Evolutionary conservation across 2,888 invertebrate species (phyloP).

Genomic region (Thumatha senex): DNA sequence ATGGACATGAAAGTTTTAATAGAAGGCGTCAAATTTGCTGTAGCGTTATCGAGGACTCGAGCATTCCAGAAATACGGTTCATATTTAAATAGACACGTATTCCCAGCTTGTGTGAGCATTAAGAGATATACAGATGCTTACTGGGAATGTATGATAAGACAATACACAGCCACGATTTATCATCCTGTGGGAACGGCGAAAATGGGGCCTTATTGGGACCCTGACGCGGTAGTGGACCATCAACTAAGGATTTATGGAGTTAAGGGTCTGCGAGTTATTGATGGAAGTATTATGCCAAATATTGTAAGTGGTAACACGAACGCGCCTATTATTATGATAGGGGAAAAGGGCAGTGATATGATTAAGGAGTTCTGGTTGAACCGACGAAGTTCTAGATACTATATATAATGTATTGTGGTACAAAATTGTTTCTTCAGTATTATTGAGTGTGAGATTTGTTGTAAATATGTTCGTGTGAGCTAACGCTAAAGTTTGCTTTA

Average conservation of each 20-base stretch:
- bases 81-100: slow-evolving; percentile 86
- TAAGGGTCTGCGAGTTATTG: slow-evolving; percentile 90
- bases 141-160: slow-evolving; percentile 94
- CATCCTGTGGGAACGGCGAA: slow-evolving; percentile 94
- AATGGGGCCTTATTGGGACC: slow-evolving; percentile 95
- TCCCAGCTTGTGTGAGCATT: slow-evolving; percentile 90
- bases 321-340: slow-evolving; percentile 94
- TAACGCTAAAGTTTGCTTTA: slow-evolving; percentile 13
- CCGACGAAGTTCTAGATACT: slow-evolving; percentile 74
- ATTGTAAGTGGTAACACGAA: slow-evolving; percentile 94
- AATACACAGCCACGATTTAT: slow-evolving; percentile 92
- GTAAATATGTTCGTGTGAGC: slow-evolving; percentile 24
- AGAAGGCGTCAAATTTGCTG: slow-evolving; percentile 93
- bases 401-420: slow-evolving; percentile 47
- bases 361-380: slow-evolving; percentile 93
- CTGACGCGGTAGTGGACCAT: slow-evolving; percentile 92
- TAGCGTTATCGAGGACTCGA: slow-evolving; percentile 90
- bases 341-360: slow-evolving; percentile 94
- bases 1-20: slow-evolving; percentile 91
- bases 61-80: slow-evolving; percentile 90
- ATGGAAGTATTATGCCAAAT: slow-evolving; percentile 94
- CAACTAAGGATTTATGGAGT: slow-evolving; percentile 91
- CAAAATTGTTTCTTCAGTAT: slow-evolving; percentile 41
- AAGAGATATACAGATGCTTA: slow-evolving; percentile 88
- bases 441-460: slow-evolving; percentile 23